These are phyloP conservation scores for Melinaea marsaeus DNA, from an alignment of 2,888 invertebrate species.

Conservation along the genomic window DNA sequence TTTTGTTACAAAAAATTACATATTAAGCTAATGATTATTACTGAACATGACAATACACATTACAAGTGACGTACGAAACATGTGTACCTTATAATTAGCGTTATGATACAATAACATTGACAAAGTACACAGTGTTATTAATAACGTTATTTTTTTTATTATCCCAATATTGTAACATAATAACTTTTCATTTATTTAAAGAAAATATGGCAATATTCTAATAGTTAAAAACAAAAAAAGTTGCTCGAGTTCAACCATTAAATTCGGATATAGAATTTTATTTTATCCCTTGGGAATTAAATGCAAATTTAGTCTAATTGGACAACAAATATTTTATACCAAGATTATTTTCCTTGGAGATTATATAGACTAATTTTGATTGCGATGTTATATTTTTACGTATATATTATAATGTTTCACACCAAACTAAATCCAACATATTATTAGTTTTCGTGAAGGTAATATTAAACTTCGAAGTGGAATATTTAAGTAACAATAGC, in stretches of 20 bases:
- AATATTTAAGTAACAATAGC: too few relatives aligned
- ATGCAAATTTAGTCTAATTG: not conserved
- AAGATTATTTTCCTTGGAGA: too few relatives aligned
- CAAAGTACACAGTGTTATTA: not conserved
- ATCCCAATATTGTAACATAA: not conserved
- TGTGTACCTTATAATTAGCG: not conserved
- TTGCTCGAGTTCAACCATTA: not conserved
- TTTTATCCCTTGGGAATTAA: too few relatives aligned
- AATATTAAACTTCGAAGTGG: too few relatives aligned
- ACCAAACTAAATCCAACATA: too few relatives aligned
- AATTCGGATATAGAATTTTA: not conserved
- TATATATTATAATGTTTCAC: too few relatives aligned
- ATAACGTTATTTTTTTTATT: too few relatives aligned
- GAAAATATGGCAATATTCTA: too few relatives aligned
- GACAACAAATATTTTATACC: not conserved
- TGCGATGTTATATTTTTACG: not conserved
- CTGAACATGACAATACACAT: not conserved
- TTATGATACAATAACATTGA: not conserved
- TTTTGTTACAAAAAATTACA: too few relatives aligned
- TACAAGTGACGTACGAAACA: not conserved
- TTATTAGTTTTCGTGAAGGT: too few relatives aligned
- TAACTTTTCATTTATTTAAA: not conserved
- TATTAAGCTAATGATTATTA: not conserved
- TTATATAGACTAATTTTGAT: too few relatives aligned
- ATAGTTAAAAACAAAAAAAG: not conserved